Percentiles rank a stretch among this genome's conserved stretches.
phyloP scores from a whole-genome alignment of 1,140 invertebrate species.

The Zaprionus ghesquierei region DNA sequence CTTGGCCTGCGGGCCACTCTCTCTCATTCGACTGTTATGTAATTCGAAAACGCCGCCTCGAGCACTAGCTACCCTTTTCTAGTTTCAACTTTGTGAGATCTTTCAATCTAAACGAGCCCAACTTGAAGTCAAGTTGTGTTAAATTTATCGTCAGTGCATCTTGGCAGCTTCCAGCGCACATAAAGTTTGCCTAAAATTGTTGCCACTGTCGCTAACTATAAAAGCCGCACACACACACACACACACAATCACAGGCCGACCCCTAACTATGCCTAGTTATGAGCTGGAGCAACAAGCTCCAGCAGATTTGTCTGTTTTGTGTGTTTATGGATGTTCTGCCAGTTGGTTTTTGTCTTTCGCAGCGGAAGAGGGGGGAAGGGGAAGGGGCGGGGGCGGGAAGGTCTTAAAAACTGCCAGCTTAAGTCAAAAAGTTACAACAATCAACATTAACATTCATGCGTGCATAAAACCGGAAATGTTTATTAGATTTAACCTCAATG shows the following conservation, averaged over 20 bases:
- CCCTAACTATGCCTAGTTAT: slow-evolving; percentile 48
- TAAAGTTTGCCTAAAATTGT: slow-evolving; percentile 61
- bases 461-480: slow-evolving; percentile 64
- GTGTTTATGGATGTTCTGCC: slow-evolving; percentile 33
- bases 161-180: slow-evolving; percentile 47
- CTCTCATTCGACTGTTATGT: slow-evolving; percentile 6
- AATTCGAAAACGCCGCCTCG: slow-evolving; percentile 3
- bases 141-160: slow-evolving; percentile 61
- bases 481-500: slow-evolving; percentile 65
- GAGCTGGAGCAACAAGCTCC: slow-evolving; percentile 39
- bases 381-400: not conserved
- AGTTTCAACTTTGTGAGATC: slow-evolving; percentile 44
- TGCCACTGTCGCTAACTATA: slow-evolving; percentile 50
- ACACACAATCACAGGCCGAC: slow-evolving; percentile 7
- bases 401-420: slow-evolving; percentile 37
- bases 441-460: slow-evolving; percentile 74
- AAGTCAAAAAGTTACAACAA: slow-evolving; percentile 64
- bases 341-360: slow-evolving; percentile 23
- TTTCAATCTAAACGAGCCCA: slow-evolving; percentile 63
- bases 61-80: slow-evolving; percentile 7
- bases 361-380: not conserved
- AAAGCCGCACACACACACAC: slow-evolving; percentile 36
- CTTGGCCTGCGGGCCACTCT: not conserved
- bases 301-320: slow-evolving; percentile 36
- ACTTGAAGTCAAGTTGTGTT: slow-evolving; percentile 60